Evolutionary conservation across 2,113 vertebrate genomes (phyloP), one percentile per base, ranked within the genome.

Genomic region (Myodes glareolus): DNA sequence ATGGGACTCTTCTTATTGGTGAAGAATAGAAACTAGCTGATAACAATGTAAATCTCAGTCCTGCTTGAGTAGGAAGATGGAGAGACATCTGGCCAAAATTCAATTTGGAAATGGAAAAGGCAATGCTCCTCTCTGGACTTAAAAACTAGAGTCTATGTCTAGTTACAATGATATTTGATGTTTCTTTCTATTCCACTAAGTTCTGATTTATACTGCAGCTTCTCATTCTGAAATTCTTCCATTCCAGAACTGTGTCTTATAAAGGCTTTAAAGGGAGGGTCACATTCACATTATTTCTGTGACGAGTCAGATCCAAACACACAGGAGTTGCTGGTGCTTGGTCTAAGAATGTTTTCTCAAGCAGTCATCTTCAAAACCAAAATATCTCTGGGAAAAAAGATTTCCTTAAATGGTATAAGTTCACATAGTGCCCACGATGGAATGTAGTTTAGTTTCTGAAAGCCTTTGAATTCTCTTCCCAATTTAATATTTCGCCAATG

Each of bases 341-440:
- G 75, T 50, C 17, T 36, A 76, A 82, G 45, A 72, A 95, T 70
- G 21, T 81, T 27, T 87, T 87, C 63, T 90, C 9, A 77, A 94
- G 50, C 76, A 86, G 73, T 90, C 77, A 82, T 88, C 81, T 91
- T 96, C 36, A 94, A 75, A 96, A 95, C 42, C 47, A 95, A 91
- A 95, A 42, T 90, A 87, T 84, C 63, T 84, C 12, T 1, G 47
- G 90, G 82, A 70, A 55, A 77, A 90, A 89, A 78, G 31, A 95
- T 95, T 77, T 96, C 86, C 81, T 97, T 97, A 95, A 92, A 95
- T 85, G 92, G 92, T 55, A 5, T 75, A 73, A 94, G 87, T 80
- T 39, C 75, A 72, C 55, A 80, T 45, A 72, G 27, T 80, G 23
- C 87, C 73, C 36, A 65, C 52, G 45, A 87, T 39, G 13, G 39